Evolutionary conservation across 2,797 vertebrate species (phyloP).

Genomic region (Corythornis leucogaster): DNA sequence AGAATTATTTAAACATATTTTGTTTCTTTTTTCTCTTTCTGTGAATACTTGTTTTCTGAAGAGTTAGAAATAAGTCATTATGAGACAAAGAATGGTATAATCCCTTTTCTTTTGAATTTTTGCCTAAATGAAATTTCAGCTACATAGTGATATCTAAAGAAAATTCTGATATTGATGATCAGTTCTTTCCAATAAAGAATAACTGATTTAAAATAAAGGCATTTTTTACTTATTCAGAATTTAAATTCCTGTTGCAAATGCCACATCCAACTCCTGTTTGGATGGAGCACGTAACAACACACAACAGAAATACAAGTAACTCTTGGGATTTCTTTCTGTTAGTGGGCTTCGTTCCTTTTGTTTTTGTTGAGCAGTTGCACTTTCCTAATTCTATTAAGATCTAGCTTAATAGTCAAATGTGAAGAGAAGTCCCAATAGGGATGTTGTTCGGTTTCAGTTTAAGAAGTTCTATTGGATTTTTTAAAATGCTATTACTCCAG

Average conservation of each 20-base stretch:
- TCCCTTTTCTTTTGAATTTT: background rate
- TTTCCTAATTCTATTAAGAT: background rate
- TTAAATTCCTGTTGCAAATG: background rate
- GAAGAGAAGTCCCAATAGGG: background rate
- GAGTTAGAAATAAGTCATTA: background rate
- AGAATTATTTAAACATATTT: background rate
- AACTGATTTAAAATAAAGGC: background rate
- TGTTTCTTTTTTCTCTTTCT: background rate
- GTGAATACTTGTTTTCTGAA: background rate
- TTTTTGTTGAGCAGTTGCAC: background rate
- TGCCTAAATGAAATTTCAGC: background rate
- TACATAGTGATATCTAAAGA: background rate
- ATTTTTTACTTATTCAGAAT: background rate
- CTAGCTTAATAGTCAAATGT: background rate
- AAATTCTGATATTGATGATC: background rate
- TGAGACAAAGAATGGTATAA: background rate
- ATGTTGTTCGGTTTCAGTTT: background rate
- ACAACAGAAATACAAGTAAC: background rate
- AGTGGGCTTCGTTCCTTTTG: background rate
- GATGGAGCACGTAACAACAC: background rate
- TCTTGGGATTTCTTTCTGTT: background rate
- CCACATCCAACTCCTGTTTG: background rate
- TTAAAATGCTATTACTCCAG: background rate
- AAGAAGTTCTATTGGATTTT: background rate
- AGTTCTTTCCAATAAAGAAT: background rate